A percentile compares a stretch with the other conserved stretches of the same genome.
phyloP scores from a whole-genome alignment of 1,140 invertebrate genomes.

The Diachasmimorpha longicaudata region DNA sequence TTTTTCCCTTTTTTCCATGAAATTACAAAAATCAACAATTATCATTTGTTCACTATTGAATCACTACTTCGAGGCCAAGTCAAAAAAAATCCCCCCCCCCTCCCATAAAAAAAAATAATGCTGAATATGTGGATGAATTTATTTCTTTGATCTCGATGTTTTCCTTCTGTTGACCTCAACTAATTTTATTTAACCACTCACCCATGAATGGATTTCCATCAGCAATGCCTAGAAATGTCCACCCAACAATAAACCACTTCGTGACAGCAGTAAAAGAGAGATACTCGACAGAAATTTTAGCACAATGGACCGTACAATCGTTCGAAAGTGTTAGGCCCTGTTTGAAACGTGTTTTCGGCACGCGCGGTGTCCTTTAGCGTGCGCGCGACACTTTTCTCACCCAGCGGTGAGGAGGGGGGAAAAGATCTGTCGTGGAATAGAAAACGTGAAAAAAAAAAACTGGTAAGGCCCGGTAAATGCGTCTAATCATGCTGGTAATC shows the following conservation, averaged over 20 bases:
- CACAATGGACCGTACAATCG: background rate
- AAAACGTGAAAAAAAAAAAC: background rate
- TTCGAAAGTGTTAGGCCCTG: background rate
- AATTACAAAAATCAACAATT: too few species aligned
- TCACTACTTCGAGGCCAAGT: too few species aligned
- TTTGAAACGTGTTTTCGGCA: constrained; percentile 5
- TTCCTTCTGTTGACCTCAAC: background rate
- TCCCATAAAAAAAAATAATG: too few species aligned
- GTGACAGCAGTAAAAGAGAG: background rate
- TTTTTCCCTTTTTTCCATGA: too few species aligned
- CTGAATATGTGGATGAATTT: too few species aligned
- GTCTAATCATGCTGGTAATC: background rate
- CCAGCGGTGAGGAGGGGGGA: background rate
- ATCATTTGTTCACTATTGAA: too few species aligned
- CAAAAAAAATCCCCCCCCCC: too few species aligned
- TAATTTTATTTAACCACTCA: background rate
- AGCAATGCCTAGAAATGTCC: background rate
- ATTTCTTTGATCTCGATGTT: background rate
- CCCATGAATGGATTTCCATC: background rate
- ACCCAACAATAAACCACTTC: background rate
- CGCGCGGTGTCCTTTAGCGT: constrained; percentile 1
- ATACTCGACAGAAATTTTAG: background rate
- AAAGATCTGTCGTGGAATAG: background rate
- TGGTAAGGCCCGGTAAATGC: background rate
- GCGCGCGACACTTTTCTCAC: background rate